Conservation (phyloP, 2,888 invertebrate species). For the Acanthosoma haemorrhoidale region DNA sequence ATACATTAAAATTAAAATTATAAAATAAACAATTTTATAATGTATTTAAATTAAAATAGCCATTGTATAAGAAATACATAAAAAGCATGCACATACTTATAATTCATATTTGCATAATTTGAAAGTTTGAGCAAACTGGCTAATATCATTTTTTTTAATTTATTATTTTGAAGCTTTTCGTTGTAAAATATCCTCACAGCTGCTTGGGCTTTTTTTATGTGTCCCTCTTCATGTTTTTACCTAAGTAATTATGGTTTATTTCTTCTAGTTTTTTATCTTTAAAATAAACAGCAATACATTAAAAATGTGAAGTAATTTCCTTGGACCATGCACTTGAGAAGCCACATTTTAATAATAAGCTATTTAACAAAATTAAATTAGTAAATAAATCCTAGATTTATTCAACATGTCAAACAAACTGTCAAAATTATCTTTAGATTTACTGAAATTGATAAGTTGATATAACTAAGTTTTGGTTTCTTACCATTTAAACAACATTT, state of each 20-base stretch:
- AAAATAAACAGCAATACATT: not conserved
- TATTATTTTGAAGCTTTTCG: slow-evolving; percentile 27
- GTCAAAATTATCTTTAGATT: not conserved
- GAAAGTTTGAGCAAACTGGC: slow-evolving; percentile 1
- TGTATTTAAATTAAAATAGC: not conserved
- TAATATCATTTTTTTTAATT: not conserved
- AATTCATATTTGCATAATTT: not conserved
- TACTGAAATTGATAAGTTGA: not conserved
- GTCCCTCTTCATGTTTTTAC: slow-evolving; percentile 22
- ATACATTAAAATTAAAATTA: no score
- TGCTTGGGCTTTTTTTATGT: slow-evolving; percentile 31
- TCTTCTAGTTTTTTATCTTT: not conserved
- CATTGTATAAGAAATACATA: not conserved
- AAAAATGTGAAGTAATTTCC: not conserved
- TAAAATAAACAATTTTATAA: not conserved
- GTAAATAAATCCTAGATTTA: not conserved
- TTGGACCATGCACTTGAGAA: slow-evolving; percentile 12
- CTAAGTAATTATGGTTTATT: not conserved
- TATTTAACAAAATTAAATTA: not conserved
- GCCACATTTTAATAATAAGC: not conserved
- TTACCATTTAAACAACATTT: no score
- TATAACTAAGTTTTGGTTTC: no score
- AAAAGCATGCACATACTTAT: slow-evolving; percentile 11
- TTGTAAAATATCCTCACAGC: slow-evolving; percentile 11
- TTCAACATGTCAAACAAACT: not conserved